These are phyloP conservation scores for Cremastobaeus sp. DNA, from an alignment of 2,888 invertebrate species.

Conservation along the genomic window DNA sequence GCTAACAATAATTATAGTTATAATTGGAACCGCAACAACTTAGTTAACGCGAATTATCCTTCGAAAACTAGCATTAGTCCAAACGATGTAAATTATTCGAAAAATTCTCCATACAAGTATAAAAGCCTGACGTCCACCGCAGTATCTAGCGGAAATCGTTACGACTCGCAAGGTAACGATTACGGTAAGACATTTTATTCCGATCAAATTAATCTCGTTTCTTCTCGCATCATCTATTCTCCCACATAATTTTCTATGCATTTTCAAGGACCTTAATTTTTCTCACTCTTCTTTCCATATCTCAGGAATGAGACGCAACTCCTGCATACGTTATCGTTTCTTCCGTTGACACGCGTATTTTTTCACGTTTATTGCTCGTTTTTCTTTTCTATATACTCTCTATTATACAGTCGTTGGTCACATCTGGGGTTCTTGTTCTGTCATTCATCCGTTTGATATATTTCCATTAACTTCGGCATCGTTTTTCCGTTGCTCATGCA, in stretches of 20 bases:
- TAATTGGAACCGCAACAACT: slow-evolving; percentile 63
- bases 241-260: slow-evolving; percentile 56
- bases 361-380: slow-evolving; percentile 55
- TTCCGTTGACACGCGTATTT: slow-evolving; percentile 43
- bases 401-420: slow-evolving; percentile 22
- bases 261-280: slow-evolving; percentile 52
- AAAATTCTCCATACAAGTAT: slow-evolving; percentile 74
- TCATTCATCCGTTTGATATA: slow-evolving; percentile 34
- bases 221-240: slow-evolving; percentile 48
- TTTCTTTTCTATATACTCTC: slow-evolving; percentile 31
- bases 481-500: slow-evolving; percentile 11
- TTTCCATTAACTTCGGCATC: slow-evolving; percentile 20
- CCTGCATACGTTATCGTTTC: slow-evolving; percentile 43
- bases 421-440: slow-evolving; percentile 41
- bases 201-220: slow-evolving; percentile 54
- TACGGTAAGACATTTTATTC: slow-evolving; percentile 74
- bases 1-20: slow-evolving; percentile 64
- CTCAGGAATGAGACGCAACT: slow-evolving; percentile 23
- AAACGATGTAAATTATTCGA: slow-evolving; percentile 71
- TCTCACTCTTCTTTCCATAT: slow-evolving; percentile 34
- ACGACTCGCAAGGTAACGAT: slow-evolving; percentile 70
- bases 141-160: slow-evolving; percentile 69
- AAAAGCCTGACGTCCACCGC: slow-evolving; percentile 69
- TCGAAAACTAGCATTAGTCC: slow-evolving; percentile 68
- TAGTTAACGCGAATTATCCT: slow-evolving; percentile 63